Evolutionary conservation across 2,888 invertebrate genomes (phyloP).

Genomic region (Orchesella flavescens): DNA sequence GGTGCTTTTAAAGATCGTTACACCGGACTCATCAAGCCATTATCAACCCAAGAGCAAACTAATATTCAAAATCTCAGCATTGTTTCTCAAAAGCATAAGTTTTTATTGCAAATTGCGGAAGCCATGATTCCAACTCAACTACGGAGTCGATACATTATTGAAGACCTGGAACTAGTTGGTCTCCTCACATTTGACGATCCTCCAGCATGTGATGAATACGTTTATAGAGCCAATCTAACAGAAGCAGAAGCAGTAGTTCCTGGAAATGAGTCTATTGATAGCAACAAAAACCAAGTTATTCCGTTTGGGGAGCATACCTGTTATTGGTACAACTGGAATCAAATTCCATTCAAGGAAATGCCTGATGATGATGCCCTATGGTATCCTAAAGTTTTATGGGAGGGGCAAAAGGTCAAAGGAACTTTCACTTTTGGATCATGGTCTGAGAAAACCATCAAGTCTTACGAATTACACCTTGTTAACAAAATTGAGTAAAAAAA

Average conservation of each 20-base stretch:
- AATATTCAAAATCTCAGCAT: background rate
- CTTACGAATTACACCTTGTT: conserved; percentile 40
- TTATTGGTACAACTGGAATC: conserved; percentile 56
- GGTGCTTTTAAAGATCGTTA: conserved; percentile 59
- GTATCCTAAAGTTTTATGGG: conserved; percentile 61
- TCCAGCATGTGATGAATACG: conserved; percentile 59
- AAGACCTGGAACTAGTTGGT: conserved; percentile 41
- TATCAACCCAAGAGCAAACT: background rate
- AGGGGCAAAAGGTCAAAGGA: conserved; percentile 45
- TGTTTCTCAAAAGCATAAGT: conserved; percentile 8
- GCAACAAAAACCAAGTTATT: background rate
- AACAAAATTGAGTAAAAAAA: background rate
- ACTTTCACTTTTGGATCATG: conserved; percentile 52
- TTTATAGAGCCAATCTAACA: conserved; percentile 39
- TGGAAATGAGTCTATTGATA: background rate
- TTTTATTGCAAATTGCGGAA: conserved; percentile 19
- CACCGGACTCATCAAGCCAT: conserved; percentile 55
- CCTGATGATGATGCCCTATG: conserved; percentile 63
- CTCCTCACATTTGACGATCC: conserved; percentile 54
- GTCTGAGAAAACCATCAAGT: conserved; percentile 54
- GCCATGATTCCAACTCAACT: conserved; percentile 28
- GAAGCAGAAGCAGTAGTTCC: no score
- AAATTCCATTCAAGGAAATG: conserved; percentile 62
- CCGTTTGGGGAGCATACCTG: conserved; percentile 40
- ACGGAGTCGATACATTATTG: background rate